Evolutionary conservation across 2,113 vertebrate species (phyloP).

Genomic region (Scophthalmus maximus): DNA sequence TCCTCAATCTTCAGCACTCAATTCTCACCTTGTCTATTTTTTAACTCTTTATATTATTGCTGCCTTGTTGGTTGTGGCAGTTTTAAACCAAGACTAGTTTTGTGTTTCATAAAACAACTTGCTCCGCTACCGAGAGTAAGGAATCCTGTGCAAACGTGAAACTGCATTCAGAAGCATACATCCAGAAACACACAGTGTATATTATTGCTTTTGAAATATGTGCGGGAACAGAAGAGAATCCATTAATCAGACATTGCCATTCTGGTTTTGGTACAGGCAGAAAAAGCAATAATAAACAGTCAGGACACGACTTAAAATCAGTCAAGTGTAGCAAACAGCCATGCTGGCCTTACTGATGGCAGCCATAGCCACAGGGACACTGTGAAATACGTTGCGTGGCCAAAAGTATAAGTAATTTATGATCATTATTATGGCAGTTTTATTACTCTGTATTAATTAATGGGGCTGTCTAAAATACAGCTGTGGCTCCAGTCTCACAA

Average conservation of each 20-base stretch:
- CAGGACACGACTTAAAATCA: neutral
- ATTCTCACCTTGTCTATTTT: neutral
- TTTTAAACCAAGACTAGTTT: no score
- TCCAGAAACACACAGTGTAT: neutral
- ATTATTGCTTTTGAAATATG: constrained; percentile 12
- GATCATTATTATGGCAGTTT: neutral
- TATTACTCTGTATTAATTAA: neutral
- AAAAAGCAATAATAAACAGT: neutral
- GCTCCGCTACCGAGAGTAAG: no score
- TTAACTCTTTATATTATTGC: neutral
- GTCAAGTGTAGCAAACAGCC: neutral
- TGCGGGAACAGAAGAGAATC: no score
- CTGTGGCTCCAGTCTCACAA: neutral
- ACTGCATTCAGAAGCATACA: no score
- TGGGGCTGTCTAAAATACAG: neutral
- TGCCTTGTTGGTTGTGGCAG: neutral
- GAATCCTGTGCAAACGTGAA: no score
- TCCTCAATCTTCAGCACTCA: neutral
- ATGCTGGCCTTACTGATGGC: neutral
- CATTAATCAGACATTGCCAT: no score
- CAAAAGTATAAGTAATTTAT: constrained; percentile 9
- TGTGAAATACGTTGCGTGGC: neutral
- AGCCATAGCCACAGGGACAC: neutral
- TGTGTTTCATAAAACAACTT: no score
- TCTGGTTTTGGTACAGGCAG: neutral